Conservation (phyloP, 1,140 invertebrate species). For the Drosophila guanche region DNA sequence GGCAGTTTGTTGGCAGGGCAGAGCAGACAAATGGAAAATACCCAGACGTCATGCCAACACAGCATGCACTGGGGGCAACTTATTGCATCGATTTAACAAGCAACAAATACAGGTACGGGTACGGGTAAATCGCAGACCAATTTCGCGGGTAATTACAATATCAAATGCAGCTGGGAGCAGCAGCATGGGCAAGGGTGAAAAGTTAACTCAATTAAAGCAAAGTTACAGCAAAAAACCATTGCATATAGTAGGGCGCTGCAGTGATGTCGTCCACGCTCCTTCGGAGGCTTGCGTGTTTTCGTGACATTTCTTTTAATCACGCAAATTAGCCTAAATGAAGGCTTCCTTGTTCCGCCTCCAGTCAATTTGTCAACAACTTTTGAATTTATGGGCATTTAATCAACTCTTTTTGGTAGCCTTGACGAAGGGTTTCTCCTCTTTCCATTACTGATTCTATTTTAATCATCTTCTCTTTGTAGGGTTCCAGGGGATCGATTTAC, state of each 20-base stretch:
- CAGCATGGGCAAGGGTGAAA: background rate
- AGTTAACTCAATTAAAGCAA: conserved; percentile 47
- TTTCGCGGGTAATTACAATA: conserved; percentile 37
- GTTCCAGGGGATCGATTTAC: conserved; percentile 84
- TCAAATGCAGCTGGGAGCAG: conserved; percentile 13
- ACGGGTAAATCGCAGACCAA: conserved; percentile 11
- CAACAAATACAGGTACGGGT: conserved; percentile 3
- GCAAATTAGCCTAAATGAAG: conserved; percentile 7
- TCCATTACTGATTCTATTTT: too few relatives aligned
- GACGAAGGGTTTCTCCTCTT: too few relatives aligned
- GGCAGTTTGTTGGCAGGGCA: conserved; percentile 13
- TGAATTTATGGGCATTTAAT: too few relatives aligned
- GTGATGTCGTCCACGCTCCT: conserved; percentile 6
- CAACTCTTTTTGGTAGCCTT: too few relatives aligned
- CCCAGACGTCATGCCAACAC: conserved; percentile 50
- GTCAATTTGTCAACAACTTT: conserved; percentile 11
- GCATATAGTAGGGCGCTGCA: conserved; percentile 25
- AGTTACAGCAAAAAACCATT: conserved; percentile 1
- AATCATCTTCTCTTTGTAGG: conserved; percentile 38
- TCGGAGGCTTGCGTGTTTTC: background rate
- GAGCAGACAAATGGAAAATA: conserved; percentile 36
- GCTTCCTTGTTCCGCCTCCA: background rate
- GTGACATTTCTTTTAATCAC: conserved; percentile 1
- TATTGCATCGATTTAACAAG: conserved; percentile 59
- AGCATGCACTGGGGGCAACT: conserved; percentile 33